Evolutionary conservation across 2,888 invertebrate species (phyloP), one percentile per base, ranked within the genome.

Genomic region (Trachelus troglodyta): DNA sequence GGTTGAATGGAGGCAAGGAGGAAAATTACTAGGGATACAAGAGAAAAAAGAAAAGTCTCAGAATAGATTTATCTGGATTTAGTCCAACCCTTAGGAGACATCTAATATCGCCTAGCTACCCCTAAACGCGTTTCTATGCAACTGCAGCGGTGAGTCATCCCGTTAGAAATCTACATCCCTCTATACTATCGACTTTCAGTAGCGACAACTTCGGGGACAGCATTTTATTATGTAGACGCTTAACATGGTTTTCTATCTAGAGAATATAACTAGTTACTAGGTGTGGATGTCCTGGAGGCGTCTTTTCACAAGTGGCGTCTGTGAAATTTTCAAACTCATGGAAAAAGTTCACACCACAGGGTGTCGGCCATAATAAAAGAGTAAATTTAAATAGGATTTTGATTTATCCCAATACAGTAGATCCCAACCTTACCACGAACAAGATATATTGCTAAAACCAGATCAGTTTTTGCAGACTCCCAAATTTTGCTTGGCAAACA

Each of bases 51-150:
- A 34, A 84, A 74, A 75, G 81, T 80, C 82, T 79, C 75, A 74
- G 76, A 81, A 80, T 79, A 79, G 89, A 89, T 89, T 83, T 86
- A 88, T 88, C 88, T 85, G 84, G 88, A 87, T 88, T 88, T 86
- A 81, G 40, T 56, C 40, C 71, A 75, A 15, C 31, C 31, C 30
- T 71, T 33, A 71, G 31, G 30, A 71, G 71, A 30, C 33, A 31
- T 71, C 71, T 31, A 71, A 71, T 71, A 31, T 31, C 71, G 71
- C 31, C 33, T 11, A 71, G 15, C 31, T 56, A 23, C 31, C 71
- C 71, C 30, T n/a, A 31, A 33, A 15, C 15, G 33, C 31, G 30
- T 31, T 31, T 71, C 71, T 30, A 31, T 71, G 71, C 71, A 71
- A 71, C 71, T 71, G 11, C 71, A 33, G 30, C 31, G 15, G 33